phyloP scores from a whole-genome alignment of 1,140 invertebrate species.

The Drosophila micromelanica region DNA sequence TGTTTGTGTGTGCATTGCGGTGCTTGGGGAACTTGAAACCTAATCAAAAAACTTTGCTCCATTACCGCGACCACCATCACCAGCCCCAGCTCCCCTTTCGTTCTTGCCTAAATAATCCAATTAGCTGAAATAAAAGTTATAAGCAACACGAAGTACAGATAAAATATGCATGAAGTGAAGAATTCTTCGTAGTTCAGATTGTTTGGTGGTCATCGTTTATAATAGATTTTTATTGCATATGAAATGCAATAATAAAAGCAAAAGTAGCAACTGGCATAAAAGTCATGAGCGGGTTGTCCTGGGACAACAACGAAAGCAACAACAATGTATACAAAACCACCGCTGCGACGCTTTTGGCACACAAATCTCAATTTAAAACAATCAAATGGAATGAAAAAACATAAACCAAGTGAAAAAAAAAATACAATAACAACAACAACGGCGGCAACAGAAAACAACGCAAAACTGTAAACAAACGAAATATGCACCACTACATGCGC shows the following conservation, averaged over 20 bases:
- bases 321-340: constrained; percentile 32
- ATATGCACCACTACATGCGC: constrained; percentile 46
- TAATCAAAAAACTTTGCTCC: constrained; percentile 59
- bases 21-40: constrained; percentile 36
- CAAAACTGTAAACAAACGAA: constrained; percentile 68
- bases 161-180: constrained; percentile 22
- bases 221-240: constrained; percentile 34
- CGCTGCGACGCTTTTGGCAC: constrained; percentile 56
- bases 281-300: constrained; percentile 31
- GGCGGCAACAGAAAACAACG: constrained; percentile 38
- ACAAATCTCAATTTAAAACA: constrained; percentile 81
- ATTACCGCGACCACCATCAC: constrained; percentile 13
- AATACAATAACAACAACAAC: constrained; percentile 17
- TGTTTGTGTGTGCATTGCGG: constrained; percentile 1
- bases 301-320: constrained; percentile 17
- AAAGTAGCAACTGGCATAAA: constrained; percentile 15
- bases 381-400: constrained; percentile 72
- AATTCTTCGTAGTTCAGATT: constrained; percentile 22
- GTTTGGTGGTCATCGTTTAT: constrained; percentile 35
- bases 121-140: constrained; percentile 43
- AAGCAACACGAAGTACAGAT: constrained; percentile 30
- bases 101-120: constrained; percentile 37
- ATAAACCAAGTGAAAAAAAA: constrained; percentile 50
- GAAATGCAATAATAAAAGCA: constrained; percentile 21
- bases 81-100: background rate